Evolutionary conservation across 2,113 vertebrate genomes (phyloP), one percentile per base, ranked within the genome.

Genomic region (Paraplagusia blochii): DNA sequence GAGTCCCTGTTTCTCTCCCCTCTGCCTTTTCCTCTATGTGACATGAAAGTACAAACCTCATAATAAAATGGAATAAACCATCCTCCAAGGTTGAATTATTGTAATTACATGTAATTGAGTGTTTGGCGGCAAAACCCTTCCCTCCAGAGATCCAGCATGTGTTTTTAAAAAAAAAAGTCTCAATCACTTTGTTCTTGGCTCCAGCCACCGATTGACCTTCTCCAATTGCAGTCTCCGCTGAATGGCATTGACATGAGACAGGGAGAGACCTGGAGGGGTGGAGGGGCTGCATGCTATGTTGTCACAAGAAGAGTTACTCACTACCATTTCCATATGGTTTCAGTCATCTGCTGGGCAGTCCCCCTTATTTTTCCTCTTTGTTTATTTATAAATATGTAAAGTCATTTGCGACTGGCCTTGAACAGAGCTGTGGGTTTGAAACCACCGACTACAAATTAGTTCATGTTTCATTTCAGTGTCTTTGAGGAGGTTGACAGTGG

Each of bases 81-180:
- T 85, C 77, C 69, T 87, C 85, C 82, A 81, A 84, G 81, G 85
- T 72, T 86, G 76, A 86, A 86, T 89, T 80, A 83, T 88, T 85
- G 82, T 87, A 90, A 89, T 89, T 86, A 89, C 52, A 7, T 74
- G 75, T 86, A 88, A 86, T 89, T 85, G 86, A 78, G 74, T 88
- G 80, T 88, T 88, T 88, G 87, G 84, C 78, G 73, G 85, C 74
- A 86, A 88, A 86, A 75, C 78, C 80, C 85, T 87, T 87, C 88
- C 86, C 86, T 88, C 63, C 74, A 84, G 62, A 80, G 81, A 85
- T 81, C 67, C 81, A 50, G 63, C 64, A 71, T 81, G 74, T 76
- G 77, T 70, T 77, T 83, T 83, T 60, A 69, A 68, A 74, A 85
- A 89, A 85, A 68, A 74, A 85, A 89, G 84, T 85, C 76, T 75